Conservation (phyloP, 35 echinoderm and acorn worm species). For the Ophiothrix spiculata region DNA sequence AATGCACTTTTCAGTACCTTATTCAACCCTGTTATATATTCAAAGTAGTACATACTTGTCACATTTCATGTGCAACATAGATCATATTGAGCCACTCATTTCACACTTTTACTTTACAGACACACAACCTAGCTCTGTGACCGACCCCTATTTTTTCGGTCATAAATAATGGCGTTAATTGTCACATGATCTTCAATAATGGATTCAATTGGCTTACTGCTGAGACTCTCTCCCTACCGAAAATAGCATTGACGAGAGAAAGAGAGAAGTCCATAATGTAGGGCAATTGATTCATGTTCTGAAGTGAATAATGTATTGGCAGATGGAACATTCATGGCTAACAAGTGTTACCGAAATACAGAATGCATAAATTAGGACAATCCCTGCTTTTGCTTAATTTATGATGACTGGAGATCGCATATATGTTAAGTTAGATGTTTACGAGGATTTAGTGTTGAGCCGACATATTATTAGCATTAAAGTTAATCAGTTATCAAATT, state of each 20-base stretch:
- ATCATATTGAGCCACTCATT: background rate
- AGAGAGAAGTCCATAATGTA: background rate
- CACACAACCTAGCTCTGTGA: background rate
- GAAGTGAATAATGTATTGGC: background rate
- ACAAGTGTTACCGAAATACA: too few relatives aligned
- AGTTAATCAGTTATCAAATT: too few relatives aligned
- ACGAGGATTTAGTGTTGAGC: too few relatives aligned
- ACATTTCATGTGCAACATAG: background rate
- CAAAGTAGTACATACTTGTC: too few relatives aligned
- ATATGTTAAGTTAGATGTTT: too few relatives aligned
- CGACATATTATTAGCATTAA: too few relatives aligned
- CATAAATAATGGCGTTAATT: constrained; percentile 13
- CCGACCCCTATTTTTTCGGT: background rate
- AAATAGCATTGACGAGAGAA: background rate
- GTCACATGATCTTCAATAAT: background rate
- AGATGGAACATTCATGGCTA: background rate
- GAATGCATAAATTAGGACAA: too few relatives aligned
- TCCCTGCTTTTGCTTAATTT: too few relatives aligned
- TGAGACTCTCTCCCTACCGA: background rate
- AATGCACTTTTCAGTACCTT: too few relatives aligned
- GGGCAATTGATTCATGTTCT: constrained; percentile 2
- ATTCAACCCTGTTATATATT: too few relatives aligned
- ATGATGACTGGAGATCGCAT: too few relatives aligned
- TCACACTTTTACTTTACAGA: background rate
- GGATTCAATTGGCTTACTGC: background rate